Base-by-base conservation (phyloP, 2,888 invertebrate species). In the Eupithecia subumbrata region DNA sequence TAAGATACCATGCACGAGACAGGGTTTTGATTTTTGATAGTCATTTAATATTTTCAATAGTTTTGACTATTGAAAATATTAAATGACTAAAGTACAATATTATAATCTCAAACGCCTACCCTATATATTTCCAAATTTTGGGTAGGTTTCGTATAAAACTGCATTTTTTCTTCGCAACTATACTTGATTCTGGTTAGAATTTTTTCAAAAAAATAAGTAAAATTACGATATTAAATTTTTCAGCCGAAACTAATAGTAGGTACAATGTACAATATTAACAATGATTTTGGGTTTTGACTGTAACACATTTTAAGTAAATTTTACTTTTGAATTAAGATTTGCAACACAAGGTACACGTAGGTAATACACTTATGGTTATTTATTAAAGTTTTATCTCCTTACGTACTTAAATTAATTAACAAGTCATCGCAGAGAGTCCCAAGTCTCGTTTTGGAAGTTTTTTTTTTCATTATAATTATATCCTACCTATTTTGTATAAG, bases 381-480 rank as follows among this genome's bases (percentile, higher is more conserved):
- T 22, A 34, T 5, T 4, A 1, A n/a, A n/a, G 1, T 22, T 56
- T 56, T 9, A 9, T n/a, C 52, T 52, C n/a, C n/a, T 9, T 52
- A 56, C 0, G 22, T 56, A 11, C 52, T 56, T 22, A 56, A 22
- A 22, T 11, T 56, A 56, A n/a, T 56, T 67, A 67, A 40, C 9
- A n/a, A 40, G 67, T 67, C 18, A 67, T 40, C 69, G 63, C 63
- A 69, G 71, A 77, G 72, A 77, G 75, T 75, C 73, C 43, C 63
- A 68, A 71, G 48, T 76, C 73, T 69, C 66, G 72, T 71, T 76
- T 76, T 76, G 75, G 73, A 76, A 70, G 72, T 69, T n/a, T 40
- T n/a, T 34, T n/a, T 63, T 12, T 14, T 60, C 4, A n/a, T 34
- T 37, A 30, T 37, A 40, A 45, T 60, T 30, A 56, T 66, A 69